Conservation (phyloP, 2,888 invertebrate species). For the Heliconius erato region DNA sequence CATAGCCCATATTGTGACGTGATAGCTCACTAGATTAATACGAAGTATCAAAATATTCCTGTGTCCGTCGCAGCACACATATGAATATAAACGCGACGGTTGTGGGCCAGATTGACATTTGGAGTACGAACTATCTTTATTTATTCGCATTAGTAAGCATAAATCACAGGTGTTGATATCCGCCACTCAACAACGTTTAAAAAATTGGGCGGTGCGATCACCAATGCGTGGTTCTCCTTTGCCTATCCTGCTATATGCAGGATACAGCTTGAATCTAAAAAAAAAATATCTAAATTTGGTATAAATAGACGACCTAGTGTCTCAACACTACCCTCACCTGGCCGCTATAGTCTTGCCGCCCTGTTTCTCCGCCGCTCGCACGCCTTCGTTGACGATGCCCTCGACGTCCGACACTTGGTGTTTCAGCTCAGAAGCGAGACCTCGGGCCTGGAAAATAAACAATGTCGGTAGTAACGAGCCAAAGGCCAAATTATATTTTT, state of each 20-base stretch:
- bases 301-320: not conserved
- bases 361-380: conserved; percentile 94
- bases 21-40: no score
- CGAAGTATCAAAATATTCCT: no score
- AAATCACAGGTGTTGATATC: no score
- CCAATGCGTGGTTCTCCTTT: not conserved
- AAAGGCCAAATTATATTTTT: not conserved
- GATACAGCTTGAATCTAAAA: not conserved
- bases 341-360: conserved; percentile 93
- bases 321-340: conserved; percentile 84
- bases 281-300: not conserved
- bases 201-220: no score
- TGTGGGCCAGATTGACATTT: no score
- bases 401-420: conserved; percentile 95
- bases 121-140: no score
- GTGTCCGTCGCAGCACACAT: no score
- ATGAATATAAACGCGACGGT: no score
- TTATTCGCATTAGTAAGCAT: no score
- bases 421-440: conserved; percentile 94
- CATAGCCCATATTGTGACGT: no score
- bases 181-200: no score
- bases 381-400: conserved; percentile 92
- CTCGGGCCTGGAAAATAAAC: conserved; percentile 86
- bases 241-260: not conserved
- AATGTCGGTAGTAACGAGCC: no score